phyloP scores from a whole-genome alignment of 2,797 vertebrate species.

The Eidolon dupreanum region DNA sequence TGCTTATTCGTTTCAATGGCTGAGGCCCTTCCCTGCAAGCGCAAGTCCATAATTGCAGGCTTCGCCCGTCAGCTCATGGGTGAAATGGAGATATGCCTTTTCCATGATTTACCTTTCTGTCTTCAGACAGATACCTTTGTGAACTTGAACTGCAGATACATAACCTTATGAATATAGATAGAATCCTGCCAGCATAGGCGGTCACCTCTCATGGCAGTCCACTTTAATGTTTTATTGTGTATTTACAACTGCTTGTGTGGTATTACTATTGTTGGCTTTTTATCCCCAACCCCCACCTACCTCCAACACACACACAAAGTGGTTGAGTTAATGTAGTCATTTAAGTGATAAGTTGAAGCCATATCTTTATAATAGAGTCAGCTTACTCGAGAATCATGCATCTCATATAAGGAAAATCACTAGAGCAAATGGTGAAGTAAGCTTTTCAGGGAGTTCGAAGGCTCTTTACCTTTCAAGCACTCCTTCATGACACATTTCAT shows the following conservation, averaged over 20 bases:
- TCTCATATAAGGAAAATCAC: constrained; percentile 72
- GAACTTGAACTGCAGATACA: neutral
- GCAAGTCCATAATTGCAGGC: neutral
- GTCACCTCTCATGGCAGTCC: neutral
- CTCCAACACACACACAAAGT: neutral
- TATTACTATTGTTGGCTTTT: neutral
- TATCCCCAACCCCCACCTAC: no score
- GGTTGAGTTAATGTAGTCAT: constrained; percentile 52
- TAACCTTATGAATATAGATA: constrained; percentile 13
- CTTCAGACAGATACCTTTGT: neutral
- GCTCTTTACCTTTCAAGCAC: constrained; percentile 76
- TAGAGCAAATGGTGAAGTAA: constrained; percentile 68
- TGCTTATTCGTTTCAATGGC: neutral
- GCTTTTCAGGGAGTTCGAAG: constrained; percentile 74
- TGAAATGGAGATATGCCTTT: neutral
- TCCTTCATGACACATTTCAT: constrained; percentile 67
- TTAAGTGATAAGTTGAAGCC: constrained; percentile 49
- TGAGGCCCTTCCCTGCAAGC: neutral
- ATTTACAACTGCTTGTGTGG: neutral
- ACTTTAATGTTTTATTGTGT: constrained; percentile 36
- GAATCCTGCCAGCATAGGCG: neutral
- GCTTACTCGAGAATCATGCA: constrained; percentile 59
- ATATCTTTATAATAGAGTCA: constrained; percentile 41
- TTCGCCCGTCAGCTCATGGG: neutral
- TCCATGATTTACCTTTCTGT: neutral